phyloP scores from a whole-genome alignment of 1,140 invertebrate genomes.

The Temnothorax longispinosus region DNA sequence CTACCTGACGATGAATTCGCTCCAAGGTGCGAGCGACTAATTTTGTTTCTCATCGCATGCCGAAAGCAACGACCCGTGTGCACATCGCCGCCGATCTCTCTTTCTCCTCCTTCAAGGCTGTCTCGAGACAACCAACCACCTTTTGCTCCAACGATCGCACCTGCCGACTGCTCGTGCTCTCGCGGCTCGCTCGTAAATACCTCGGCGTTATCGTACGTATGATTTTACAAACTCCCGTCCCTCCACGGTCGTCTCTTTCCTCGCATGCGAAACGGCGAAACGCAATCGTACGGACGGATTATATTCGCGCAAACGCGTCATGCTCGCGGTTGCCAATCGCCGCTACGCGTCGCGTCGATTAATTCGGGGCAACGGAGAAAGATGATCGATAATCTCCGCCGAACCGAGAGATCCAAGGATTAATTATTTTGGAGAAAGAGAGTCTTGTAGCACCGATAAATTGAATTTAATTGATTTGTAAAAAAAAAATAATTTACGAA shows the following conservation, averaged over 20 bases:
- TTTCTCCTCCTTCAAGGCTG: constrained; percentile 67
- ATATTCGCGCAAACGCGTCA: constrained; percentile 36
- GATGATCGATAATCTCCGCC: background rate
- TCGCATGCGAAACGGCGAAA: background rate
- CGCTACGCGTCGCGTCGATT: background rate
- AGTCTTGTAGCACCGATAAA: background rate
- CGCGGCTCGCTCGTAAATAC: constrained; percentile 71
- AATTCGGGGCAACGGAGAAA: background rate
- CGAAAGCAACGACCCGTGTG: constrained; percentile 77
- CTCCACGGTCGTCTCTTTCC: background rate
- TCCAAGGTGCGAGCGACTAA: constrained; percentile 68
- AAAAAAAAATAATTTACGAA: background rate
- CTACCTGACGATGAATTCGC: constrained; percentile 34
- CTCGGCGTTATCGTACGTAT: constrained; percentile 56
- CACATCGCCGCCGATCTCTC: constrained; percentile 54
- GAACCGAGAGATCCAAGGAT: background rate
- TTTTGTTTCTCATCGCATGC: constrained; percentile 75
- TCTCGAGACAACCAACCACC: constrained; percentile 69
- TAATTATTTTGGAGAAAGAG: background rate
- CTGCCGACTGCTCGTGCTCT: constrained; percentile 69
- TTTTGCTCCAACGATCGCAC: constrained; percentile 70
- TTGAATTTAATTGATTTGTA: too few relatives aligned
- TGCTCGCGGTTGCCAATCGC: constrained; percentile 24
- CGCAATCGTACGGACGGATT: background rate
- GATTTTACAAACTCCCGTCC: constrained; percentile 55